phyloP scores from a whole-genome alignment of 2,113 vertebrate species.

The Orycteropus afer region DNA sequence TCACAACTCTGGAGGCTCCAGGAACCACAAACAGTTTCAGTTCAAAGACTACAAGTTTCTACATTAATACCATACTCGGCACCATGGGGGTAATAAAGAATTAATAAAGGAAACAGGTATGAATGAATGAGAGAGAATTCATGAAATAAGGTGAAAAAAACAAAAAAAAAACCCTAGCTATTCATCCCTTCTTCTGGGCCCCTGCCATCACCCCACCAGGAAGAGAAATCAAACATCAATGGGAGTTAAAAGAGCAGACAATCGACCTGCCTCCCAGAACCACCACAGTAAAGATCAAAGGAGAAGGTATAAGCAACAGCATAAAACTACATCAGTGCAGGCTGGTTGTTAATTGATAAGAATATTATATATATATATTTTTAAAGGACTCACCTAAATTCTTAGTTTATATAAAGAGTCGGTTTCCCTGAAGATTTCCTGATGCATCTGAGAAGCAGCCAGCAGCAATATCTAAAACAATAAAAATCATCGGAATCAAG shows the following conservation, averaged over 20 bases:
- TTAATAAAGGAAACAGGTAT: not conserved
- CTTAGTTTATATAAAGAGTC: slow-evolving; percentile 71
- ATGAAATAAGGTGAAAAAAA: not conserved
- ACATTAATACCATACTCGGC: not conserved
- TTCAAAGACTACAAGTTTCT: not conserved
- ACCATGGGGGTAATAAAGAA: too few species aligned
- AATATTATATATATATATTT: not conserved
- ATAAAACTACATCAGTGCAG: not conserved
- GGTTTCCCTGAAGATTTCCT: slow-evolving; percentile 52
- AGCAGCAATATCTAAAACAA: slow-evolving; percentile 74
- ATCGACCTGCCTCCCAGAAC: not conserved
- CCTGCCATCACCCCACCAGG: not conserved
- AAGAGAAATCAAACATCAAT: not conserved
- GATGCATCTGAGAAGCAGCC: slow-evolving; percentile 69
- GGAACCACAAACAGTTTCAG: not conserved
- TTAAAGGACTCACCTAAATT: slow-evolving; percentile 78
- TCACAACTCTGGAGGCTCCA: not conserved
- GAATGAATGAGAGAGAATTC: not conserved
- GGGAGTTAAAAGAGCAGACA: not conserved
- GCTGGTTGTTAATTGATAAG: not conserved
- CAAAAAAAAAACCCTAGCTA: too few species aligned
- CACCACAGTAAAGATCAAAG: not conserved
- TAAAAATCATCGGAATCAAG: slow-evolving; percentile 52
- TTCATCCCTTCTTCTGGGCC: not conserved
- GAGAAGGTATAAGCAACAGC: not conserved